Evolutionary conservation across 1,140 invertebrate species (phyloP).

Genomic region (Penaeus vannamei): DNA sequence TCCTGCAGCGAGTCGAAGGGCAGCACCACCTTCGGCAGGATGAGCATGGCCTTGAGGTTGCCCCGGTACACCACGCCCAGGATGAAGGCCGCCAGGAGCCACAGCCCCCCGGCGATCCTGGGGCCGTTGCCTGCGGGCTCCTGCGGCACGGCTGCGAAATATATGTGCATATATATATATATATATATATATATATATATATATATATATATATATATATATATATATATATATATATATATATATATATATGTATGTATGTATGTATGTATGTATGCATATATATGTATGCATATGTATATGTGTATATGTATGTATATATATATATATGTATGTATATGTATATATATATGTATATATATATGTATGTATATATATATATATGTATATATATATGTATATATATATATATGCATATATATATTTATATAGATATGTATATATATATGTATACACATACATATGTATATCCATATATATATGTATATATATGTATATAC

Average conservation of each 20-base stretch:
- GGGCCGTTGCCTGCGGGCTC: neutral
- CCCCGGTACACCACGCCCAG: neutral
- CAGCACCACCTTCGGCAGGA: neutral
- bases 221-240: conserved; percentile 19
- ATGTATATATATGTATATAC: conserved; percentile 34
- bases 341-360: neutral
- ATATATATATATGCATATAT: neutral
- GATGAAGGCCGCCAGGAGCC: neutral
- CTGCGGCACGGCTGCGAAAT: neutral
- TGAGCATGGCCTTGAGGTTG: conserved; percentile 18
- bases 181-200: neutral
- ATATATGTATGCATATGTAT: conserved; percentile 18
- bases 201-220: conserved; percentile 30
- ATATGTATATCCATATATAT: conserved; percentile 34
- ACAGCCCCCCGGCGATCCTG: neutral
- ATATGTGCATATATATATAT: neutral
- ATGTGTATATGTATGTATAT: neutral
- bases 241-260: neutral
- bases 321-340: neutral
- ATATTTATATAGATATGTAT: neutral
- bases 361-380: conserved; percentile 11
- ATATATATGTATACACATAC: conserved; percentile 7
- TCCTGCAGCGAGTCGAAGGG: conserved; percentile 23
- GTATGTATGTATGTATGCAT: conserved; percentile 7
- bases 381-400: neutral